Evolutionary conservation across 1,140 invertebrate species (phyloP), one percentile per base, ranked within the genome.

Genomic region (Platorchestia sp.): DNA sequence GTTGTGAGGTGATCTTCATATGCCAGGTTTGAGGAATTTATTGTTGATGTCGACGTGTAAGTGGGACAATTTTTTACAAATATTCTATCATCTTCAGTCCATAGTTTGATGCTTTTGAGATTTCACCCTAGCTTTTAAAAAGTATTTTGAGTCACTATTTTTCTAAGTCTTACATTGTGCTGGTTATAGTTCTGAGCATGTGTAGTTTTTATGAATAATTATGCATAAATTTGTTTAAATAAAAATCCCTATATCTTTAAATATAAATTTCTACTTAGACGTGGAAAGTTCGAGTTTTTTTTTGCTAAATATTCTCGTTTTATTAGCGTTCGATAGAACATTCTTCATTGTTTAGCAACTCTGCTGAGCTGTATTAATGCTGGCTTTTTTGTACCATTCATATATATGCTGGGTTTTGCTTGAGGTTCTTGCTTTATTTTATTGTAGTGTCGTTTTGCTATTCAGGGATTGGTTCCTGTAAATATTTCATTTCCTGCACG

Each of bases 401-500:
- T 42, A 89, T 89, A 36, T 36, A 41, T 86, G 87, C 87, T 89
- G 43, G 87, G 43, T 42, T 89, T 42, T 42, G 87, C 87, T 89
- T 75, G 59, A 75, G 59, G 59, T 89, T 89, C 91, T 93, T 45
- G 91, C 45, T 93, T 93, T 10, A 14, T 44, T 42, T 93, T 47
- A 93, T 47, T 47, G 91, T 93, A 93, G 45, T n/a, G 45, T 44
- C 44, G 1, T n/a, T 3, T 93, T 47, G 44, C 36, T 10, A 45
- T 93, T 93, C 44, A 44, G 10, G 44, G 7, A 93, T 93, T 42
- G 43, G 40, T 93, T 93, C n/a, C 5, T 93, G 91, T 93, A 93
- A 45, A 93, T 45, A 93, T 45, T 45, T 45, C 43, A 93, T 44
- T 47, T 93, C 10, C 44, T 93, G 91, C 91, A 93, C 36, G 91